These are phyloP conservation scores for Toxostoma redivivum DNA, from an alignment of 2,113 vertebrate species.

Conservation along the genomic window DNA sequence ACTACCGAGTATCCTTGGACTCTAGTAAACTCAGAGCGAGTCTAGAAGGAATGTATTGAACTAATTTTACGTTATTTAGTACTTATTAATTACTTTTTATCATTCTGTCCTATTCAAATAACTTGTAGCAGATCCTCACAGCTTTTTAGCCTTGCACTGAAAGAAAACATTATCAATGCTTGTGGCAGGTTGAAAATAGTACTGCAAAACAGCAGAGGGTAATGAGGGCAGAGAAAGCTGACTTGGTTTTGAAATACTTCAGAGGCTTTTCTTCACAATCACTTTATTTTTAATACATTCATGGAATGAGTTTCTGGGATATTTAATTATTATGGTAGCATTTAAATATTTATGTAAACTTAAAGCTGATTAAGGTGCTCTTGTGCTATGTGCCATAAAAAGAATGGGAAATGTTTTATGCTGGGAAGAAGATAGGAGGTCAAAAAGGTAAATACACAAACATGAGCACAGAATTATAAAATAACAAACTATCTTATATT, in stretches of 20 bases:
- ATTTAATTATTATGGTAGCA: background rate
- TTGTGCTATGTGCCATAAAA: background rate
- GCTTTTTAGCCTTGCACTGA: background rate
- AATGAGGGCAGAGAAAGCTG: background rate
- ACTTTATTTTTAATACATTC: background rate
- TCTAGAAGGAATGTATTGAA: background rate
- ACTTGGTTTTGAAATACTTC: background rate
- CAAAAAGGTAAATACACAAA: background rate
- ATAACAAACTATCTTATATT: background rate
- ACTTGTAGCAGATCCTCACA: accelerated
- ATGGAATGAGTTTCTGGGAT: background rate
- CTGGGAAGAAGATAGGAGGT: background rate
- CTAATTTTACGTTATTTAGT: background rate
- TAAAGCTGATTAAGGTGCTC: background rate
- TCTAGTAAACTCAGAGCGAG: background rate
- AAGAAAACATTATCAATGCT: background rate
- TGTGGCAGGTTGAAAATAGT: background rate
- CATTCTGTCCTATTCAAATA: background rate
- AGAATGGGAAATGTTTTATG: background rate
- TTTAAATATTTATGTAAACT: background rate
- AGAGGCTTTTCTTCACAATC: background rate
- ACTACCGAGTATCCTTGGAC: background rate
- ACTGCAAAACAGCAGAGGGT: background rate
- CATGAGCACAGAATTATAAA: background rate
- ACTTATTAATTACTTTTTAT: background rate